phyloP scores from a whole-genome alignment of 2,888 invertebrate genomes.

The Stramonita haemastoma region DNA sequence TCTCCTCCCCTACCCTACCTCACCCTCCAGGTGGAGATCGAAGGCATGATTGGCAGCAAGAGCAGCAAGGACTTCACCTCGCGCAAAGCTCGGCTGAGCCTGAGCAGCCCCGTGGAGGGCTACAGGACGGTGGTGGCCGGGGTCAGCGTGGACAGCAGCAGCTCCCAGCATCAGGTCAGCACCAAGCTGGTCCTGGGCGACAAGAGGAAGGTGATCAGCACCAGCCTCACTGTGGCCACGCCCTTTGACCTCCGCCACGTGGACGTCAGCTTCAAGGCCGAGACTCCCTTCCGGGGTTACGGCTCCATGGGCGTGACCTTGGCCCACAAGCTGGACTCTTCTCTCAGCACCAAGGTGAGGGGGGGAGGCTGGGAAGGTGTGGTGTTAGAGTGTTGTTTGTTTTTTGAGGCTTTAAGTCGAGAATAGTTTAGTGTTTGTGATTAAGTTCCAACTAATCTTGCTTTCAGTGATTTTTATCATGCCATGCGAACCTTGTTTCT shows the following conservation, averaged over 20 bases:
- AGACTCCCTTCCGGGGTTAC: slow-evolving; percentile 57
- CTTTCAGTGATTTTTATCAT: too few relatives aligned
- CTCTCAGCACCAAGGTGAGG: slow-evolving; percentile 32
- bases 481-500: too few relatives aligned
- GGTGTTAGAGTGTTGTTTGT: too few relatives aligned
- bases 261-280: slow-evolving; percentile 53
- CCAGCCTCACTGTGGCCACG: slow-evolving; percentile 54
- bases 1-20: too few relatives aligned
- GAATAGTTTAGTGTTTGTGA: too few relatives aligned
- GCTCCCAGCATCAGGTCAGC: slow-evolving; percentile 49
- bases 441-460: too few relatives aligned
- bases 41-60: slow-evolving; percentile 34
- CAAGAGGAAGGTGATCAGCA: slow-evolving; percentile 54
- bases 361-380: too few relatives aligned
- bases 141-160: slow-evolving; percentile 49
- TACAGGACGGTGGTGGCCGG: slow-evolving; percentile 45
- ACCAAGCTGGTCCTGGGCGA: slow-evolving; percentile 57
- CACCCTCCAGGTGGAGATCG: slow-evolving; percentile 25
- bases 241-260: slow-evolving; percentile 56
- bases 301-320: slow-evolving; percentile 52
- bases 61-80: slow-evolving; percentile 1
- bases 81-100: slow-evolving; percentile 34
- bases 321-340: slow-evolving; percentile 56
- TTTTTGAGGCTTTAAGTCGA: too few relatives aligned
- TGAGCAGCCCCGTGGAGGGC: slow-evolving; percentile 39